Evolutionary conservation across 2,888 invertebrate species (phyloP).

Genomic region (Neoaliturus tenellus): DNA sequence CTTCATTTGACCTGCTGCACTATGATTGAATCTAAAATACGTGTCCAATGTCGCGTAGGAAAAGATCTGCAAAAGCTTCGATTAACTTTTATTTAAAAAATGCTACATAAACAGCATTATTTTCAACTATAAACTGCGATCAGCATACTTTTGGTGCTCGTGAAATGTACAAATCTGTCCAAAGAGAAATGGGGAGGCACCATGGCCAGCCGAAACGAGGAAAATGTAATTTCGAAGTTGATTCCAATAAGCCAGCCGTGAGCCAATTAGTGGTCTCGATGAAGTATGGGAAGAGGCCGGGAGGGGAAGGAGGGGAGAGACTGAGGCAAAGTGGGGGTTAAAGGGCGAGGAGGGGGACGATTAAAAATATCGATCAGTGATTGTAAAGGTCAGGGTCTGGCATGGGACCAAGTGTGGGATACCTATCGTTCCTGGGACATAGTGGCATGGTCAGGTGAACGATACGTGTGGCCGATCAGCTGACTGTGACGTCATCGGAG

Average conservation of each 20-base stretch:
- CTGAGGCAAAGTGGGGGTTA: slow-evolving; percentile 8
- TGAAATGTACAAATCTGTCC: too few species aligned
- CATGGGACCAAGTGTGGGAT: slow-evolving; percentile 13
- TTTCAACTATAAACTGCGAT: too few species aligned
- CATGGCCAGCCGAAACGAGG: background rate
- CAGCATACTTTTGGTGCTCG: too few species aligned
- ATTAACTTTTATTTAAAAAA: too few species aligned
- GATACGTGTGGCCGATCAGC: background rate
- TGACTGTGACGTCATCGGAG: background rate
- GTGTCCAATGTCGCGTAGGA: too few species aligned
- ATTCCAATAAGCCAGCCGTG: background rate
- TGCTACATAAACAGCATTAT: too few species aligned
- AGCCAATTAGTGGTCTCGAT: slow-evolving; percentile 21
- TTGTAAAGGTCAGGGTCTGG: slow-evolving; percentile 50
- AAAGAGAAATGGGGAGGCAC: too few species aligned
- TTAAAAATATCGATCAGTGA: slow-evolving; percentile 50
- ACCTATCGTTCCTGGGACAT: background rate
- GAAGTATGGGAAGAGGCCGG: slow-evolving; percentile 5
- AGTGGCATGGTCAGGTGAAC: background rate
- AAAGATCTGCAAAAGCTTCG: too few species aligned
- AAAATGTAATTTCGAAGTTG: background rate
- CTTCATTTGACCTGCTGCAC: too few species aligned
- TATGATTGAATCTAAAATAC: too few species aligned
- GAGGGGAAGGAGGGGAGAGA: slow-evolving; percentile 4
- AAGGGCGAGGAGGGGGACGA: background rate